These are phyloP conservation scores for Mesembrinibis cayennensis DNA, from an alignment of 2,113 vertebrate species.

Conservation along the genomic window DNA sequence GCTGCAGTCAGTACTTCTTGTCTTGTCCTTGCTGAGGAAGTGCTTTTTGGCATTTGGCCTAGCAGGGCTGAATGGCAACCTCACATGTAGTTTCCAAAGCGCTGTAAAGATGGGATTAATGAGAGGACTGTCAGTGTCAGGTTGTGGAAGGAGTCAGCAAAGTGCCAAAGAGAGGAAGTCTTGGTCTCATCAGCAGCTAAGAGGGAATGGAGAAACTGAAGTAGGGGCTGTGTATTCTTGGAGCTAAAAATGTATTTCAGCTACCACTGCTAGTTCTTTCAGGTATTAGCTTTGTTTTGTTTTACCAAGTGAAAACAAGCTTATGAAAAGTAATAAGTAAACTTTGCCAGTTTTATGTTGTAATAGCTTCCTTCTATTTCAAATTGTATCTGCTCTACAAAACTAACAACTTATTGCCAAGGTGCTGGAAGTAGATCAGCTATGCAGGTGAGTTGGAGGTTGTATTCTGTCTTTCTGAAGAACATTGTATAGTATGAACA, in stretches of 20 bases:
- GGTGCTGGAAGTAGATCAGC: not conserved
- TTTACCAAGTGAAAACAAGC: not conserved
- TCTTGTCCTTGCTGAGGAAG: not conserved
- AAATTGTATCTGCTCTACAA: not conserved
- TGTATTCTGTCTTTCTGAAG: not conserved
- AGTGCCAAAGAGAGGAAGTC: not conserved
- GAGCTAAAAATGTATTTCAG: not conserved
- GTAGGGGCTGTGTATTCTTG: not conserved
- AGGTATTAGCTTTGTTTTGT: not conserved
- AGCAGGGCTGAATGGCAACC: not conserved
- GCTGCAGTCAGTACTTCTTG: not conserved
- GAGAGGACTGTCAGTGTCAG: not conserved
- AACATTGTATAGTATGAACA: not conserved
- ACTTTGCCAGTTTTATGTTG: not conserved
- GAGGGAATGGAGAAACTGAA: not conserved
- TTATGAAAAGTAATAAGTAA: not conserved
- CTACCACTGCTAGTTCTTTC: not conserved
- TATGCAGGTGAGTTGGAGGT: fast-evolving
- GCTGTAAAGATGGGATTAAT: not conserved
- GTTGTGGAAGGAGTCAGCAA: not conserved
- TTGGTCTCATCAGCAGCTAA: not conserved
- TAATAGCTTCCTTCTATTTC: not conserved
- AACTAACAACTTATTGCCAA: not conserved
- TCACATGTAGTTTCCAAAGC: not conserved
- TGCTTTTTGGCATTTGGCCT: not conserved